phyloP scores from a whole-genome alignment of 2,888 invertebrate genomes.

The Lycia hirtaria region DNA sequence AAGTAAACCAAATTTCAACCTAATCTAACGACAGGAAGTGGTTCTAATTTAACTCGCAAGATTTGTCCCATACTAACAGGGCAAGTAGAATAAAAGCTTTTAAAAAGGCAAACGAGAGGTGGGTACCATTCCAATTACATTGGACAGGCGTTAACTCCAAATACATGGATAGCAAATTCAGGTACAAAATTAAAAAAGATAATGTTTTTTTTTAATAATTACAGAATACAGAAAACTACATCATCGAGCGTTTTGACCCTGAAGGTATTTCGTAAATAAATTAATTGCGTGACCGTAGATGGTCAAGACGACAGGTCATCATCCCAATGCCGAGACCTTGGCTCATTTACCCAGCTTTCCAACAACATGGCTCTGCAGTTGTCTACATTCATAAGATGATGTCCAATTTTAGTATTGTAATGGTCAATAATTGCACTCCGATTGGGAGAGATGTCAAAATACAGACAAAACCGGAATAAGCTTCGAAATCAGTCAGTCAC shows the following conservation, averaged over 20 bases:
- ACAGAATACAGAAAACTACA: not conserved
- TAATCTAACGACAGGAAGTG: too few relatives aligned
- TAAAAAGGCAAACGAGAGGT: too few relatives aligned
- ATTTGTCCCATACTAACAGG: too few relatives aligned
- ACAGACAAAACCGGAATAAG: not conserved
- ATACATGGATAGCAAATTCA: too few relatives aligned
- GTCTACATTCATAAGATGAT: not conserved
- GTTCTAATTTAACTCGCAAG: too few relatives aligned
- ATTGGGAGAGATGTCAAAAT: constrained; percentile 6
- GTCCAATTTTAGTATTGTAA: not conserved
- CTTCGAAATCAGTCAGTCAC: not conserved
- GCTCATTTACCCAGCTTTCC: constrained; percentile 10
- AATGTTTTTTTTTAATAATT: too few relatives aligned
- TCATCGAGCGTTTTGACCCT: too few relatives aligned
- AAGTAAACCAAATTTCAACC: too few relatives aligned
- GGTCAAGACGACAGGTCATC: not conserved
- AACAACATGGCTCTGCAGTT: constrained; percentile 1
- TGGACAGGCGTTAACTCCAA: too few relatives aligned
- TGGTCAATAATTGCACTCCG: constrained; percentile 3
- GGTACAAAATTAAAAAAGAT: too few relatives aligned
- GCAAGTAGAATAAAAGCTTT: too few relatives aligned
- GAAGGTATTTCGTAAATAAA: not conserved
- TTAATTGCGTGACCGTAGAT: not conserved
- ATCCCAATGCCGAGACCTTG: constrained; percentile 10
- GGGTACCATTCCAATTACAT: too few relatives aligned